phyloP scores from a whole-genome alignment of 2,113 vertebrate genomes.

The Gnathonemus echidnorhynchus region DNA sequence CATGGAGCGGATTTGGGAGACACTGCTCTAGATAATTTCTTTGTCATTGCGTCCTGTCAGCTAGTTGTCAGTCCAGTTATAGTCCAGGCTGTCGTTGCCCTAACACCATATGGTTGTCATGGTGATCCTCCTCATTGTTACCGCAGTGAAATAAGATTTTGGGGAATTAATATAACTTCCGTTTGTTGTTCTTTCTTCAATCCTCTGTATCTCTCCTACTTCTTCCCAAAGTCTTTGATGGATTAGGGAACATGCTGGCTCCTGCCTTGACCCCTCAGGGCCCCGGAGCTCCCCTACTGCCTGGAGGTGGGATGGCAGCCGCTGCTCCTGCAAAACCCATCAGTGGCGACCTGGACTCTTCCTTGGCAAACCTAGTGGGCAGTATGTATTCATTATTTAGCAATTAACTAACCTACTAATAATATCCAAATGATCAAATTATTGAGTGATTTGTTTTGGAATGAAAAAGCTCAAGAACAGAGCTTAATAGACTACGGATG shows the following conservation, averaged over 20 bases:
- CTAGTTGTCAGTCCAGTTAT: neutral
- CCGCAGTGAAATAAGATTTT: neutral
- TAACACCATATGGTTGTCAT: neutral
- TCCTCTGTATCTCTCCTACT: neutral
- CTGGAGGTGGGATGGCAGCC: constrained; percentile 42
- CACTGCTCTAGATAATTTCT: neutral
- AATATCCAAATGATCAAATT: neutral
- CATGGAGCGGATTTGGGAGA: neutral
- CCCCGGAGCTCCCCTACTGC: constrained; percentile 49
- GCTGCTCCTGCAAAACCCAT: constrained; percentile 40
- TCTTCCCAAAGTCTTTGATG: constrained; percentile 77
- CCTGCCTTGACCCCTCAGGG: constrained; percentile 83
- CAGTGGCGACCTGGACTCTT: constrained; percentile 82
- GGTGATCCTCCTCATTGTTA: neutral
- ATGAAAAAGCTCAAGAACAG: neutral
- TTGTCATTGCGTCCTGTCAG: neutral
- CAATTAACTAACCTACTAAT: neutral
- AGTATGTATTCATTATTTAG: constrained; percentile 69
- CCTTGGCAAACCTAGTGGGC: constrained; percentile 93
- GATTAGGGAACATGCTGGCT: constrained; percentile 94
- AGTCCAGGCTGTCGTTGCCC: neutral
- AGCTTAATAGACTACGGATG: neutral
- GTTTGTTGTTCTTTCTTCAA: neutral
- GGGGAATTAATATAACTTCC: neutral
- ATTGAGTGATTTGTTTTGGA: neutral